Conservation (phyloP, 1,140 invertebrate species). For the Campoletis sonorensis region DNA sequence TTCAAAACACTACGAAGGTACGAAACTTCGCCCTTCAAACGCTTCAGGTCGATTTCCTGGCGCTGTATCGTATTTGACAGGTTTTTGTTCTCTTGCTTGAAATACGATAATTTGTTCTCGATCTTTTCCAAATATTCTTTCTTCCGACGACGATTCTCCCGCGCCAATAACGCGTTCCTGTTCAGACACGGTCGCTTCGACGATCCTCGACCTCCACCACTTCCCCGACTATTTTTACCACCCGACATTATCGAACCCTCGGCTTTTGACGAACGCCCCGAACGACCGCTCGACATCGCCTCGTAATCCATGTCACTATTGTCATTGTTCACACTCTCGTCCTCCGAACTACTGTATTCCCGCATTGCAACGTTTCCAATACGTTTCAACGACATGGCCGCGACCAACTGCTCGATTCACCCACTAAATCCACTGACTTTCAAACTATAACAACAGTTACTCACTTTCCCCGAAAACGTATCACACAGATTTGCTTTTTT, state of each 20-base stretch:
- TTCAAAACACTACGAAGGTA: constrained; percentile 77
- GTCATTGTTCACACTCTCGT: not conserved
- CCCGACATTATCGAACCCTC: not conserved
- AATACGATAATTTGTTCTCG: constrained; percentile 74
- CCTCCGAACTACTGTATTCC: not conserved
- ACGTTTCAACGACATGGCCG: too few relatives aligned
- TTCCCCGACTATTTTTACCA: not conserved
- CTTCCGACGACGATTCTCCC: constrained; percentile 79
- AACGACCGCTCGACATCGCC: not conserved
- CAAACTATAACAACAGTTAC: too few relatives aligned
- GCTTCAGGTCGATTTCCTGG: constrained; percentile 72
- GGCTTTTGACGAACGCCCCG: not conserved
- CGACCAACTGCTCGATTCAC: too few relatives aligned
- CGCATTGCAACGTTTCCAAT: too few relatives aligned
- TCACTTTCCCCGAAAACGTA: too few relatives aligned
- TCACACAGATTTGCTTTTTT: too few relatives aligned
- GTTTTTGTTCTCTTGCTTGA: constrained; percentile 74
- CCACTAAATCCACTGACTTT: too few relatives aligned
- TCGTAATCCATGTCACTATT: not conserved
- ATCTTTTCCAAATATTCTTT: constrained; percentile 78
- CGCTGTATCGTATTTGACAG: constrained; percentile 73
- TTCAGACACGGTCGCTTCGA: constrained; percentile 70
- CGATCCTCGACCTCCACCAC: constrained; percentile 62
- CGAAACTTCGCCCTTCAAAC: constrained; percentile 74
- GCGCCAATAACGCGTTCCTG: constrained; percentile 78